phyloP scores from a whole-genome alignment of 2,888 invertebrate species.

The Beris morrisii region DNA sequence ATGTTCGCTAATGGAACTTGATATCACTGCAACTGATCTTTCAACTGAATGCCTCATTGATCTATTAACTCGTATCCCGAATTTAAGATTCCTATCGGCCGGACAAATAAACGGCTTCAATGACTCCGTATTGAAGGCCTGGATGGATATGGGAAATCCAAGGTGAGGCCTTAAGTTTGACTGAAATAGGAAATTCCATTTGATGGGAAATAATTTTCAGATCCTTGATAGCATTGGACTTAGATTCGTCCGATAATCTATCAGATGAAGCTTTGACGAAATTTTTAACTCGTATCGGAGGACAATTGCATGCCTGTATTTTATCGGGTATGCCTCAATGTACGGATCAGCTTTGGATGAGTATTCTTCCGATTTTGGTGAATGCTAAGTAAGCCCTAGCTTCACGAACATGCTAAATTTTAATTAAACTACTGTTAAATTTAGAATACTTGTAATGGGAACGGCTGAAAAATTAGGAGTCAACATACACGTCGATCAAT shows the following conservation, averaged over 20 bases:
- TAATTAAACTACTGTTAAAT: conserved; percentile 42
- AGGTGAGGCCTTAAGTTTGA: conserved; percentile 52
- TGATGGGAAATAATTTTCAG: conserved; percentile 49
- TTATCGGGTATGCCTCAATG: conserved; percentile 97
- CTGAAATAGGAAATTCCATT: not conserved
- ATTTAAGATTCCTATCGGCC: conserved; percentile 86
- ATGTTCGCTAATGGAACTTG: conserved; percentile 88
- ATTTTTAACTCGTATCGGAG: conserved; percentile 87
- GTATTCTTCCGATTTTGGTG: conserved; percentile 85
- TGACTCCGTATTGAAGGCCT: conserved; percentile 89
- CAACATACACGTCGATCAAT: conserved; percentile 95
- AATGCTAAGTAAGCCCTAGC: conserved; percentile 77
- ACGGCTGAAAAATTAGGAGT: conserved; percentile 94
- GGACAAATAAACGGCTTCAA: conserved; percentile 98
- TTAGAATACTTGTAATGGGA: conserved; percentile 94
- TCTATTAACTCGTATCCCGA: conserved; percentile 84
- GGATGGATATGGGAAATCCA: conserved; percentile 83
- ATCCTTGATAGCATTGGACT: conserved; percentile 82
- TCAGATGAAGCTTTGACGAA: conserved; percentile 90
- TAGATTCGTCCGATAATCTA: conserved; percentile 94
- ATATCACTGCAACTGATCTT: conserved; percentile 95
- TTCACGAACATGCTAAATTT: not conserved
- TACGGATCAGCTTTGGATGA: conserved; percentile 97
- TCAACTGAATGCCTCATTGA: conserved; percentile 91
- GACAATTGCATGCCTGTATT: conserved; percentile 83